Evolutionary conservation across 2,888 invertebrate genomes (phyloP), one percentile per base, ranked within the genome.

Genomic region (Phorcus lineatus): DNA sequence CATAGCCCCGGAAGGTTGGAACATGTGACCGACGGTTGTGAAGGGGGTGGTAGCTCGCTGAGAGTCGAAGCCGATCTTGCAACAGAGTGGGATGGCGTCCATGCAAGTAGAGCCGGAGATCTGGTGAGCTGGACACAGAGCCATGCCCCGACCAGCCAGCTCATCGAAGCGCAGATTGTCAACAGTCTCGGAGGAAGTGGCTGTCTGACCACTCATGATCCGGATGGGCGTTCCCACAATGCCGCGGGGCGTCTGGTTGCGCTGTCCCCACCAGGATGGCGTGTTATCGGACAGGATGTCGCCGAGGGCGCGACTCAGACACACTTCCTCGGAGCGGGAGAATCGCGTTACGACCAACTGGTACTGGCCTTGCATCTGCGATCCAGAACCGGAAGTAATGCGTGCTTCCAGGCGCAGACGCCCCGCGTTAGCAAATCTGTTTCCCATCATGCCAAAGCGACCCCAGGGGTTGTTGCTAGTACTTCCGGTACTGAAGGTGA

Each of bases 51-150:
- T 76, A n/a, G 55, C 76, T n/a, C 55, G 16, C 19, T 55, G 76
- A 28, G 31, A 24, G 55, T 76, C 76, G 53, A n/a, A 19, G 7
- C 76, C 76, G 31, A 76, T 55, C 76, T 76, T 76, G 55, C 76
- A 76, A 55, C 76, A 76, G 16, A 76, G 55, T 1, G 76, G 76
- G 31, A 76, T 76, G 54, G 28, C n/a, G 36, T 76, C 76, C 55
- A 22, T 16, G 55, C 76, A 76, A 7, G 54, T 76, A 31, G 76
- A 19, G 0, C 76, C 76, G 19, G 54, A 54, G 28, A 76, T 28
- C 55, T 76, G 76, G 31, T 53, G 53, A 22, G 54, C 24, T 16
- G 76, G 76, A 55, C 76, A 76, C 17, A 76, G 54, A 31, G 76
- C 76, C n/a, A 76, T 24, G 28, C 76, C 76, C 13, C 55, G 76